Evolutionary conservation across 2,797 vertebrate species (phyloP), one percentile per base, ranked within the genome.

Genomic region (Spondyliosoma cantharus): DNA sequence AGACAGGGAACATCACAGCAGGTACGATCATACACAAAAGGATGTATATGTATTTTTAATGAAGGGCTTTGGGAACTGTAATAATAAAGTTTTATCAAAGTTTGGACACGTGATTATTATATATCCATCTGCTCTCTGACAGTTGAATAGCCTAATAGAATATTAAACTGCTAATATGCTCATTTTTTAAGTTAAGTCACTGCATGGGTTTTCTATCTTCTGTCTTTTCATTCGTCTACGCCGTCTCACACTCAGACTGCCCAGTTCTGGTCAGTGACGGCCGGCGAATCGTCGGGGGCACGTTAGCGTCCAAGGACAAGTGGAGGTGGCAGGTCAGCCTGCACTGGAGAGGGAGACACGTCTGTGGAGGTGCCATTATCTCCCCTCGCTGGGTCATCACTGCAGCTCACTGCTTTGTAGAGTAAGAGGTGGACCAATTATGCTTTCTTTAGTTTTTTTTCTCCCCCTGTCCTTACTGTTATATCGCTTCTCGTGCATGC

Each of bases 291-390:
- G 87, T 96, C 3, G 95, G 95, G 0, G 95, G 95, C 16, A 71
- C 62, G 0, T 13, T 91, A 53, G 94, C 94, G 0, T 53, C 29
- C 13, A 70, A 83, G n/a, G 80, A 78, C 29, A 83, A 74, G 45
- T 95, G 94, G 94, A 92, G 83, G 12, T 96, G 95, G 95, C 95
- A 95, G 89, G 90, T 91, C 87, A 95, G 95, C 65, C 75, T 96
- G 80, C 95, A 94, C 2, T 95, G 94, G 94, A 93, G n/a, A 73
- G 93, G 93, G 19, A 90, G 15, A 19, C 95, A 96, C 8, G 37
- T 94, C 25, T 96, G 95, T 64, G 95, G 95, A 27, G 95, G 95
- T 0, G 80, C 93, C 50, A 89, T 96, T 76, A 52, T 95, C 81
- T 93, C 93, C 42, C 27, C 90, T 7, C 86, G 2, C 87, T 96